Evolutionary conservation across 2,113 vertebrate genomes (phyloP).

Genomic region (Macquaria australasica): DNA sequence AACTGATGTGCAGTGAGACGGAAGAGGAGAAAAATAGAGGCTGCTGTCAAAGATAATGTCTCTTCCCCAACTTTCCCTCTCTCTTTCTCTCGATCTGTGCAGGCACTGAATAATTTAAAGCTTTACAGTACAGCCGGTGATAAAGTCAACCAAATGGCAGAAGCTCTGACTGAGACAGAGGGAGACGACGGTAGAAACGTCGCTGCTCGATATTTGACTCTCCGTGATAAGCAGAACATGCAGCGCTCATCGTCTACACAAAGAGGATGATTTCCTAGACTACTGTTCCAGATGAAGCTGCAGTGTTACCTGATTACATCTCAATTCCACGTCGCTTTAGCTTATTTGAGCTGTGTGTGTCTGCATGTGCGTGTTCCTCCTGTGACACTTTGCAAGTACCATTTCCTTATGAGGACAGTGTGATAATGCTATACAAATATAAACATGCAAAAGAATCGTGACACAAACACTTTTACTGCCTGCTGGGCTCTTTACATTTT

Average conservation of each 20-base stretch:
- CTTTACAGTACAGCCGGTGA: constrained; percentile 69
- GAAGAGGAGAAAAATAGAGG: constrained; percentile 63
- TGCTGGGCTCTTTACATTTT: neutral
- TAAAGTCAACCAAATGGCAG: constrained; percentile 67
- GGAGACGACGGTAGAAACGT: constrained; percentile 50
- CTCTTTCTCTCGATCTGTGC: constrained; percentile 51
- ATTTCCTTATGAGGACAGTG: neutral
- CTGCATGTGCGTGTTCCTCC: neutral
- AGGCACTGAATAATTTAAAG: constrained; percentile 75
- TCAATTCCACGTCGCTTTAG: neutral
- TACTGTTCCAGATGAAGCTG: constrained; percentile 20
- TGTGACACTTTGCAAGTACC: neutral
- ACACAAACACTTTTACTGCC: neutral
- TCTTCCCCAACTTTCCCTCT: neutral
- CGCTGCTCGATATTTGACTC: constrained; percentile 55
- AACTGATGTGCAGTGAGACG: constrained; percentile 60
- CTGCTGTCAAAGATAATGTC: constrained; percentile 66
- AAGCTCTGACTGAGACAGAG: constrained; percentile 51
- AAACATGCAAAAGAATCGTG: too few species aligned
- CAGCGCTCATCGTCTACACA: constrained; percentile 38
- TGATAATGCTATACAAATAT: neutral
- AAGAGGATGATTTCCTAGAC: constrained; percentile 47
- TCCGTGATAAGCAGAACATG: constrained; percentile 52
- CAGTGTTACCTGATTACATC: constrained; percentile 36
- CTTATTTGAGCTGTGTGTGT: neutral